Evolutionary conservation across 1,140 invertebrate species (phyloP).

Genomic region (Brachionus paranguensis): DNA sequence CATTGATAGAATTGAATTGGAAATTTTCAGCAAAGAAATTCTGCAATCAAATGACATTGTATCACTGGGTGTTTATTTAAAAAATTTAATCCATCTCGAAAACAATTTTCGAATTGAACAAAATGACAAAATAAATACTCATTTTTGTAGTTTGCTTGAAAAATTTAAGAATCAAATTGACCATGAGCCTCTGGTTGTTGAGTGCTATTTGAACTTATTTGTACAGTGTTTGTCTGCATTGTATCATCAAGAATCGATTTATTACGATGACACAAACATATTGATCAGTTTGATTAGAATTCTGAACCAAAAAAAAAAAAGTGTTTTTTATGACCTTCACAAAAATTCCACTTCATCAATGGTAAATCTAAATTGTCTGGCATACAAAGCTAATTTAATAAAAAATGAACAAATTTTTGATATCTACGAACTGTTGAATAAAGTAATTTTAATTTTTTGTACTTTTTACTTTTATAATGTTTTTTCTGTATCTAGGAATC

Average conservation of each 20-base stretch:
- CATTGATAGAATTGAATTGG: background rate
- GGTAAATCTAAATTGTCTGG: slow-evolving; percentile 23
- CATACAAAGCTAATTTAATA: slow-evolving; percentile 11
- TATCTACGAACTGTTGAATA: background rate
- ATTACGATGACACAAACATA: slow-evolving; percentile 19
- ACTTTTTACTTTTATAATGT: background rate
- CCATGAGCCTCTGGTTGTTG: background rate
- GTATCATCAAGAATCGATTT: slow-evolving; percentile 32
- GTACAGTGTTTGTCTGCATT: background rate
- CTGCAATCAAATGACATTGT: background rate
- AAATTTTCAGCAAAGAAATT: background rate
- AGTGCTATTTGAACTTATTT: background rate
- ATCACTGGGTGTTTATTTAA: background rate
- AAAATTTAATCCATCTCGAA: background rate
- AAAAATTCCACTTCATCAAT: background rate
- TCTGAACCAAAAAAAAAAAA: background rate
- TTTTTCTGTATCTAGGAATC: background rate
- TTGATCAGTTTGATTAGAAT: background rate
- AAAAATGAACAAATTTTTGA: slow-evolving; percentile 14
- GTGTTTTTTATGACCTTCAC: background rate
- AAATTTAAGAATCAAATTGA: background rate
- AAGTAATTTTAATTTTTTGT: background rate
- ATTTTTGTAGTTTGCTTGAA: background rate
- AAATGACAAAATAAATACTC: background rate
- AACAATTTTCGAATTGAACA: background rate